phyloP scores from a whole-genome alignment of 2,888 invertebrate genomes.

The Eurois occulta region DNA sequence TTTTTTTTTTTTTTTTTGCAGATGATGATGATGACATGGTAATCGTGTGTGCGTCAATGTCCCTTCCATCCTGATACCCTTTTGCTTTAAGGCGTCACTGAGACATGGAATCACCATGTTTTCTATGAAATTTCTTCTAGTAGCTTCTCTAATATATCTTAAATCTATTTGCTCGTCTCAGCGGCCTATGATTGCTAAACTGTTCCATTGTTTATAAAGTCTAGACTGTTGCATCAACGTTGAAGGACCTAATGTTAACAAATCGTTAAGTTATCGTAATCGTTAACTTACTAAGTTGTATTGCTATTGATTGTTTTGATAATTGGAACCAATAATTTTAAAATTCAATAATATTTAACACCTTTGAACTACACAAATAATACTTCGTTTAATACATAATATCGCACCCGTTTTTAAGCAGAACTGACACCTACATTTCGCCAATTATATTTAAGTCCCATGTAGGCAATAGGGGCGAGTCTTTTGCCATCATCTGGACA shows the following conservation, averaged over 20 bases:
- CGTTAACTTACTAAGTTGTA: slow-evolving; percentile 31
- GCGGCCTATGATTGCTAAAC: slow-evolving; percentile 50
- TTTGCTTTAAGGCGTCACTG: no score
- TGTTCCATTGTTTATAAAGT: slow-evolving; percentile 38
- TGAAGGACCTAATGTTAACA: slow-evolving; percentile 12
- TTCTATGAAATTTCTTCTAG: neutral
- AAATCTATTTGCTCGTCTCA: slow-evolving; percentile 48
- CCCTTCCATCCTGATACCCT: no score
- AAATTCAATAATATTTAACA: slow-evolving; percentile 12
- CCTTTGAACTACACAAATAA: slow-evolving; percentile 4
- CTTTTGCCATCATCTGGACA: neutral
- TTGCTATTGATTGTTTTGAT: slow-evolving; percentile 12
- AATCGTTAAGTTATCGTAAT: slow-evolving; percentile 43
- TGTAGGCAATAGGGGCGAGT: no score
- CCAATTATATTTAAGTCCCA: neutral
- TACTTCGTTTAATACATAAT: slow-evolving; percentile 11
- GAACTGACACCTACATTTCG: neutral
- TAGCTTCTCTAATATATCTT: neutral
- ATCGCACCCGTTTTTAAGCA: neutral
- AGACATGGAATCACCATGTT: no score
- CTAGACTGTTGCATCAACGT: slow-evolving; percentile 40
- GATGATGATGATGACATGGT: no score
- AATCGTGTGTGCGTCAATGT: no score
- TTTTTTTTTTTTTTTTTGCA: no score
- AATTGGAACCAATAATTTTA: slow-evolving; percentile 10